These are phyloP conservation scores for Branchellion lobata DNA, from an alignment of 2,888 invertebrate species.

Conservation along the genomic window DNA sequence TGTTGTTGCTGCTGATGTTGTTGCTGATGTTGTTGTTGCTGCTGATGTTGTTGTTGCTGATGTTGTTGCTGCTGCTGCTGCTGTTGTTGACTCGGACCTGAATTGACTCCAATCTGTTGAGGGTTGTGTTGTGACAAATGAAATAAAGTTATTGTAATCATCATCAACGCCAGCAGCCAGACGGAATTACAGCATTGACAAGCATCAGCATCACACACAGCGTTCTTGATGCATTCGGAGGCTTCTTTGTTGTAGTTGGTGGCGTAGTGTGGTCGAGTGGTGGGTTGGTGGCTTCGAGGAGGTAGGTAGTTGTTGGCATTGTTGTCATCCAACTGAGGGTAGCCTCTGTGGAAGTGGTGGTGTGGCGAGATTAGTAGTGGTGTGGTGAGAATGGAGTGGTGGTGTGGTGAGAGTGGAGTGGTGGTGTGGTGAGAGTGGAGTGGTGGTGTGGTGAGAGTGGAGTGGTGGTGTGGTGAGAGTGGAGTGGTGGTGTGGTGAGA, in stretches of 20 bases:
- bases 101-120: neutral
- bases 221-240: slow-evolving; percentile 66
- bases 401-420: neutral
- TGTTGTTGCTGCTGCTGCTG: slow-evolving; percentile 33
- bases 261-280: slow-evolving; percentile 33
- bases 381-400: too few species aligned
- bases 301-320: neutral
- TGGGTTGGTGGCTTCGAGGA: neutral
- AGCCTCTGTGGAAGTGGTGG: neutral
- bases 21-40: slow-evolving; percentile 19
- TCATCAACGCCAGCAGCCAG: neutral
- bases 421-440: too few species aligned
- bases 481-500: too few species aligned
- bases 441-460: too few species aligned
- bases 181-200: too few species aligned
- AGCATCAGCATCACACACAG: slow-evolving; percentile 55
- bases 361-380: too few species aligned
- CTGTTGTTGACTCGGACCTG: slow-evolving; percentile 3
- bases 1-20: slow-evolving; percentile 30
- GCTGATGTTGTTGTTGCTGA: slow-evolving; percentile 29
- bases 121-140: neutral
- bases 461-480: too few species aligned
- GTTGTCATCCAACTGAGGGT: neutral
- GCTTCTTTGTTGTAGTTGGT: slow-evolving; percentile 63
- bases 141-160: neutral